Conservation (phyloP, 2,888 invertebrate species). For the Drosophila kambysellisi region DNA sequence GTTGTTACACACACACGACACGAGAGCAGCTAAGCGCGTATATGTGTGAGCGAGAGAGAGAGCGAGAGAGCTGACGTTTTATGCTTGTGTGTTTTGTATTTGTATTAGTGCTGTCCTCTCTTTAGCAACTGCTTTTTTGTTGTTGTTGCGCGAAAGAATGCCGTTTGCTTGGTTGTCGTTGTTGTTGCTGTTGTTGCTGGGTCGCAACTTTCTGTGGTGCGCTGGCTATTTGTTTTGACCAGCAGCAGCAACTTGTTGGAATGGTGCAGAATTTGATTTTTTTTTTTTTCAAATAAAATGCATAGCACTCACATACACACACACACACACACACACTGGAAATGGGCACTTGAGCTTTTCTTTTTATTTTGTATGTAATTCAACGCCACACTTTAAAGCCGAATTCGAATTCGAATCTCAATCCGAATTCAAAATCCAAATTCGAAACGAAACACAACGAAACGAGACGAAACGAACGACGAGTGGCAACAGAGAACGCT, state of each 20-base stretch:
- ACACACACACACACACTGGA: conserved; percentile 45
- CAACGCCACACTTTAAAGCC: conserved; percentile 53
- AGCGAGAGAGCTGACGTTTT: conserved; percentile 42
- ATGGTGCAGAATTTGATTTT: conserved; percentile 52
- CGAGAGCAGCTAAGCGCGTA: conserved; percentile 18
- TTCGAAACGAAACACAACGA: conserved; percentile 56
- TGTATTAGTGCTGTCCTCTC: conserved; percentile 59
- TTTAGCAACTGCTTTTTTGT: conserved; percentile 65
- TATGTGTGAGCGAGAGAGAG: conserved; percentile 11
- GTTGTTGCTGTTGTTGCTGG: conserved; percentile 48
- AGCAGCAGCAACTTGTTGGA: conserved; percentile 75
- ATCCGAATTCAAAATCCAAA: conserved; percentile 55
- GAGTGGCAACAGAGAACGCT: conserved; percentile 40
- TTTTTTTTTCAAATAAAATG: conserved; percentile 35
- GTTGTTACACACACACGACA: conserved; percentile 34
- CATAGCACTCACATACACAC: conserved; percentile 32
- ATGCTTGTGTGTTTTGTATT: conserved; percentile 29
- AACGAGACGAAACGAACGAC: conserved; percentile 55
- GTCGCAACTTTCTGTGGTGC: conserved; percentile 71
- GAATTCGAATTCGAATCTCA: conserved; percentile 38
- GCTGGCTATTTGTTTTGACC: conserved; percentile 70
- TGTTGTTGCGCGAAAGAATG: conserved; percentile 84
- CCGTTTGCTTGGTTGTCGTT: conserved; percentile 79
- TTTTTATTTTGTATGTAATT: conserved; percentile 58
- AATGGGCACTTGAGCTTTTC: conserved; percentile 48